These are phyloP conservation scores for Diadumene lineata DNA, from an alignment of 92 coral and sea anemone genomes.

Conservation along the genomic window DNA sequence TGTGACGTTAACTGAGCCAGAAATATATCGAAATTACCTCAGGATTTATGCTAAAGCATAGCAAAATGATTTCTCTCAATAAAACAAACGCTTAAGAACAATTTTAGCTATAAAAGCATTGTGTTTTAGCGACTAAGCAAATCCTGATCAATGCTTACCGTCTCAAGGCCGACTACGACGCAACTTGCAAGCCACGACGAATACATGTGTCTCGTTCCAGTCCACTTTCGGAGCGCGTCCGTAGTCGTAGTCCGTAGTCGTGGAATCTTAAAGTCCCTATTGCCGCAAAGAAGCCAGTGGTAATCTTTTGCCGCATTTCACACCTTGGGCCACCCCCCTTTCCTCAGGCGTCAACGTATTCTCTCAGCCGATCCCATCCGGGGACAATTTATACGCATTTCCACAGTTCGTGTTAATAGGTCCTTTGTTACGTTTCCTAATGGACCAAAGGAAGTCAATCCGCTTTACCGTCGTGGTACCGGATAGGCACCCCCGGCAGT, in stretches of 20 bases:
- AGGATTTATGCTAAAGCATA: too few relatives aligned
- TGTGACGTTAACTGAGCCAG: too few relatives aligned
- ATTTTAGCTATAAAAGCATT: too few relatives aligned
- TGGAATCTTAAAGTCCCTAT: constrained; percentile 1
- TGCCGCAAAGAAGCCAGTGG: not conserved
- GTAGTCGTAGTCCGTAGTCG: too few relatives aligned
- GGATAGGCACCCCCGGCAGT: not conserved
- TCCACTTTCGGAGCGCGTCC: too few relatives aligned
- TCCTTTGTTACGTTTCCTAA: not conserved
- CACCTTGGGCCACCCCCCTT: constrained; percentile 1
- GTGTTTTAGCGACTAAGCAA: too few relatives aligned
- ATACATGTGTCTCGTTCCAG: too few relatives aligned
- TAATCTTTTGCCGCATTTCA: not conserved
- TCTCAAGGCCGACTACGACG: constrained; percentile 10
- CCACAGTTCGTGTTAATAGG: not conserved
- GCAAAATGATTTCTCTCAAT: not conserved
- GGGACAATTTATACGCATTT: not conserved
- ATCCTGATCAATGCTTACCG: not conserved
- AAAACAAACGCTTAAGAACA: too few relatives aligned
- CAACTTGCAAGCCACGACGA: too few relatives aligned
- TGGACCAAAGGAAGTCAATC: not conserved
- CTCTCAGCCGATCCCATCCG: not conserved
- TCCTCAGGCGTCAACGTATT: not conserved
- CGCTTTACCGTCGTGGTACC: not conserved
- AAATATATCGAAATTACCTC: too few relatives aligned